Evolutionary conservation across 2,797 vertebrate genomes (phyloP), one percentile per base, ranked within the genome.

Genomic region (Enteromius unitaeniatus): DNA sequence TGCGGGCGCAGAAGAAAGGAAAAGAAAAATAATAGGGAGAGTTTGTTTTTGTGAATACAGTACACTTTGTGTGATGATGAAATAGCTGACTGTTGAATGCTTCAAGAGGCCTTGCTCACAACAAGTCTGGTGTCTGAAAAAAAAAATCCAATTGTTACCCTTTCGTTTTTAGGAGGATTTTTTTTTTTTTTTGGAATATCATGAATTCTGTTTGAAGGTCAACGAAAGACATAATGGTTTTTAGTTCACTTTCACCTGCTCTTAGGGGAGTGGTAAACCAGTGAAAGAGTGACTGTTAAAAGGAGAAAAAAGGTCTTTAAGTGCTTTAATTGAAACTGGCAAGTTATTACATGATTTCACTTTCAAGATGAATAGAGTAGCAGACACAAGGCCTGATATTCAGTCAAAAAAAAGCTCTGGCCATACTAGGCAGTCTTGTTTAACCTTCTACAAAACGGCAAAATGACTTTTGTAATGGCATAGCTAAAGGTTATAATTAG

Each of bases 21-120:
- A 85, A 78, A 87, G 84, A 90, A 87, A 90, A 90, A 90, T 89
- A 89, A 88, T 85, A 68, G 64, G 83, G 78, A 84, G 80, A 85
- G 86, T 91, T 87, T 90, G 88, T 89, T 90, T 89, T 88, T 89
- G 82, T 90, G 88, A 91, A 90, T 90, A 85, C 87, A 86, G 86
- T 88, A 84, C 74, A 79, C 82, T 88, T 87, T 87, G 79, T 62
- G 58, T 85, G 79, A 67, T 77, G 85, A 88, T 79, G 86, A 80
- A 84, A 77, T 83, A 77, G 85, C 84, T 77, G 86, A 86, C 87
- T 72, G 64, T 75, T 81, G 78, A 87, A 87, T 85, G 82, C 72
- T 87, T 86, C 34, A 42, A 37, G 82, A 87, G 72, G 65, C 75
- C 64, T 83, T 83, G 82, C 42, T 31, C 47, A 76, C 62, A 37